Evolutionary conservation across 1,140 invertebrate genomes (phyloP).

Genomic region (Leucophenga varia): DNA sequence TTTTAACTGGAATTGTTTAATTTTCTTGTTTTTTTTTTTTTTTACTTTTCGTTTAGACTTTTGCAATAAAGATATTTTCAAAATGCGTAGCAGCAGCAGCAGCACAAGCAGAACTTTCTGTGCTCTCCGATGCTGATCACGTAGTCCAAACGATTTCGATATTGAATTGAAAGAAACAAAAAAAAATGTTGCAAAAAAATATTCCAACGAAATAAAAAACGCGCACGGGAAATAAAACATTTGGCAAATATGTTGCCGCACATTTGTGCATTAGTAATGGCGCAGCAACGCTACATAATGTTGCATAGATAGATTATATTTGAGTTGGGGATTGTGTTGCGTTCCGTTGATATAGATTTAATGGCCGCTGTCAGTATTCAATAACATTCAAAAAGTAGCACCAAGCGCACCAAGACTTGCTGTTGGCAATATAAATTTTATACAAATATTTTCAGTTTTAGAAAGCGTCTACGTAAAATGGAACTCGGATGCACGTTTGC

Average conservation of each 20-base stretch:
- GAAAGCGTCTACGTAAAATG: too few relatives aligned
- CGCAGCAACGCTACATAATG: too few relatives aligned
- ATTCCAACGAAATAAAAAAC: too few relatives aligned
- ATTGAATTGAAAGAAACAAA: conserved; percentile 10
- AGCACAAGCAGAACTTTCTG: too few relatives aligned
- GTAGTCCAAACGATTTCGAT: conserved; percentile 4
- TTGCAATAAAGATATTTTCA: conserved; percentile 51
- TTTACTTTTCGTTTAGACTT: conserved; percentile 1
- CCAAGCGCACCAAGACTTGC: too few relatives aligned
- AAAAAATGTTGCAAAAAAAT: conserved; percentile 12
- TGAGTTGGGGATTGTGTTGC: too few relatives aligned
- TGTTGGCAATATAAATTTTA: not conserved
- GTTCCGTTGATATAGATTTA: not conserved
- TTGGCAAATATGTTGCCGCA: not conserved
- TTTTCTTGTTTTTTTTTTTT: too few relatives aligned
- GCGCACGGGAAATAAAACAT: conserved; percentile 5
- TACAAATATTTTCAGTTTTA: conserved; percentile 20
- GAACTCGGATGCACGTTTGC: too few relatives aligned
- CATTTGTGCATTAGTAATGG: too few relatives aligned
- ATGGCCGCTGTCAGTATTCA: not conserved
- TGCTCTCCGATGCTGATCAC: conserved; percentile 13
- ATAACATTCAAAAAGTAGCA: too few relatives aligned
- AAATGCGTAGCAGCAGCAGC: conserved; percentile 1
- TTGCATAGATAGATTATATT: too few relatives aligned
- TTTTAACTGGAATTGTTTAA: conserved; percentile 13